These are phyloP conservation scores for Euura lappo DNA, from an alignment of 1,140 invertebrate genomes.

Conservation along the genomic window DNA sequence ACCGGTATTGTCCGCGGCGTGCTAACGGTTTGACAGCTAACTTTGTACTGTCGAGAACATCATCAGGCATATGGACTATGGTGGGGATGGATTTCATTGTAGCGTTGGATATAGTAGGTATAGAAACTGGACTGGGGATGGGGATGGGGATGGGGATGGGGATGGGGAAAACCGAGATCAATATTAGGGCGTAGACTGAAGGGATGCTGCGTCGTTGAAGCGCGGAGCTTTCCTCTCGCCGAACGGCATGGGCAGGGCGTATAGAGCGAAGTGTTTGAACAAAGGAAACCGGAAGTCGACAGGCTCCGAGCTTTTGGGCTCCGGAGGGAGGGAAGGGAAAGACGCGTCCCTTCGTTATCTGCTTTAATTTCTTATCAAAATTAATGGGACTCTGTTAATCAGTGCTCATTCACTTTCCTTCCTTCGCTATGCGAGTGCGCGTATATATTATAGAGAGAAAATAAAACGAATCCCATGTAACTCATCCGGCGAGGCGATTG, in stretches of 20 bases:
- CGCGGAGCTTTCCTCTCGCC: background rate
- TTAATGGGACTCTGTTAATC: no score
- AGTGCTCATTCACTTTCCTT: no score
- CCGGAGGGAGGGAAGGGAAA: no score
- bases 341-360: no score
- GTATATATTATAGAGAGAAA: no score
- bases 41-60: constrained; percentile 8
- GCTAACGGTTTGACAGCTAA: constrained; percentile 16
- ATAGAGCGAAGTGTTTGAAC: background rate
- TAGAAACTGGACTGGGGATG: background rate
- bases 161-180: constrained; percentile 18
- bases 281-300: background rate
- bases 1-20: background rate
- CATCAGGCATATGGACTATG: background rate
- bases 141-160: constrained; percentile 1
- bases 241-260: no score
- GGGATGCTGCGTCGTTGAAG: background rate
- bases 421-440: no score
- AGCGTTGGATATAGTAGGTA: background rate
- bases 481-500: background rate
- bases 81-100: constrained; percentile 11
- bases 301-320: no score
- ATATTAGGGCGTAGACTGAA: constrained; percentile 23
- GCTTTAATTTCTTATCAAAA: no score
- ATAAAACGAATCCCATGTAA: background rate